Evolutionary conservation across 2,888 invertebrate species (phyloP), one percentile per base, ranked within the genome.

Genomic region (Galeruca laticollis): DNA sequence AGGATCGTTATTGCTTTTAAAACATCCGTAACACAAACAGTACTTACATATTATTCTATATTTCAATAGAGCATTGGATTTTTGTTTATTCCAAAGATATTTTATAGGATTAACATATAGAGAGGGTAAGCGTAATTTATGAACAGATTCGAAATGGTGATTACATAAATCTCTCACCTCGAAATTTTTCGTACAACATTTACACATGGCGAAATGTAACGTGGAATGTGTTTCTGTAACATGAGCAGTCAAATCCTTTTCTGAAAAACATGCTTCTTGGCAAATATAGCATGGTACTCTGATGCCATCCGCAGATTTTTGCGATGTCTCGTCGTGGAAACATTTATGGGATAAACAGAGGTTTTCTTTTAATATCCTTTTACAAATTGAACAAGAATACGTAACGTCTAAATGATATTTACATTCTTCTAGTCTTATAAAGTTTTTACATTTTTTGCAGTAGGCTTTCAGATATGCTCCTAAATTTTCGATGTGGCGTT

Each of bases 331-430:
- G 54, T 68, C 49, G 52, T 75, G 75, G 33, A 75, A 60, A 62
- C 75, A 75, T 20, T 61, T 60, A 47, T 75, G 75, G 1, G 63
- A 64, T 31, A 75, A 49, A 40, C 70, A 70, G 5, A 61, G 54
- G 1, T 52, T 56, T 18, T 65, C 37, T 11, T 65, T 43, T 2
- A 75, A 59, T 35, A 75, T 75, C 2, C 71, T 60, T 51, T 75
- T 75, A 37, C 75, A 75, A 8, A 72, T n/a, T 9, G 63, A 57
- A 64, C 75, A 75, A 8, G 75, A 75, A 65, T 72, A 73, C 9
- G 75, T 73, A 11, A 67, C 61, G 18, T 73, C 66, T 10, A 69
- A 63, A 26, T 75, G 75, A 18, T 63, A 59, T 18, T 43, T 54
- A 0, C 54, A 60, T 57, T 73, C 75, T 43, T 75, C 75, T 9